These are phyloP conservation scores for Oncopodura yosiiana DNA, from an alignment of 1,140 invertebrate species.

Conservation along the genomic window DNA sequence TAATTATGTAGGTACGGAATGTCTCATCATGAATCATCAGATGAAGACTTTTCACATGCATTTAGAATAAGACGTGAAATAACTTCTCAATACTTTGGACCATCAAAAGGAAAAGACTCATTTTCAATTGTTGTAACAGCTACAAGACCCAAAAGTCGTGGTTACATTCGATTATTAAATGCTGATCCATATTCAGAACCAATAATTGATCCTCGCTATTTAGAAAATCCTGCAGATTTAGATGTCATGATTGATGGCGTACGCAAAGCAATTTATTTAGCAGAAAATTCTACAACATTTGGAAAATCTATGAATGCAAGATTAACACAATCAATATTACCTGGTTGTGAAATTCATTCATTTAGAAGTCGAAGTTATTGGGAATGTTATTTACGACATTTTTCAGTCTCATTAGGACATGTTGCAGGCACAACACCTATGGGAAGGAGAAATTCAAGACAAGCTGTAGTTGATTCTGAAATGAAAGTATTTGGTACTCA, in stretches of 20 bases:
- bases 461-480: conserved; percentile 20
- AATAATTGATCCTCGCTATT: conserved; percentile 8
- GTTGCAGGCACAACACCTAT: conserved; percentile 6
- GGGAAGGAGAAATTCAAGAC: not conserved
- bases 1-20: too few relatives aligned
- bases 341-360: conserved; percentile 10
- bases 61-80: not conserved
- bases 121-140: conserved; percentile 4
- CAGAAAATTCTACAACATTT: conserved; percentile 18
- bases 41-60: conserved; percentile 3
- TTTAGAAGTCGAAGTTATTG: conserved; percentile 14
- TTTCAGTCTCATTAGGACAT: conserved; percentile 21
- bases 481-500: conserved; percentile 15
- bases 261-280: conserved; percentile 7
- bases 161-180: not conserved
- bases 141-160: not conserved
- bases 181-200: conserved; percentile 4
- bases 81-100: not conserved
- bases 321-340: conserved; percentile 3
- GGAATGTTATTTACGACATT: conserved; percentile 17
- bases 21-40: not conserved
- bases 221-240: not conserved
- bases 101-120: conserved; percentile 1
- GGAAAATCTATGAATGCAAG: conserved; percentile 7
- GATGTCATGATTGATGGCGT: conserved; percentile 14